Evolutionary conservation across 2,797 vertebrate genomes (phyloP).

Genomic region (Chaetodon trifasciatus): DNA sequence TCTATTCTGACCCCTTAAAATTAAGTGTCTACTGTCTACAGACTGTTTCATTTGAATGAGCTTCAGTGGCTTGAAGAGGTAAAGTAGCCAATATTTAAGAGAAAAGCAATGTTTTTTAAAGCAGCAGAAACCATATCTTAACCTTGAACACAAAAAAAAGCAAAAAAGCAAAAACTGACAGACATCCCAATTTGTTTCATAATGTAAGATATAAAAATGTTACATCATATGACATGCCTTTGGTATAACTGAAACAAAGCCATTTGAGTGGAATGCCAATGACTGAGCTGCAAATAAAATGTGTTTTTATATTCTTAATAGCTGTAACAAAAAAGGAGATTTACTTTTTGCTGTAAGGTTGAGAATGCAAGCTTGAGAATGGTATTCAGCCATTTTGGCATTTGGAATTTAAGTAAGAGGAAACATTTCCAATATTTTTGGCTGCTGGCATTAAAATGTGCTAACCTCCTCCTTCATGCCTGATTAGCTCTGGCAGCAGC

Average conservation of each 20-base stretch:
- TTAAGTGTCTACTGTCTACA: too few species aligned
- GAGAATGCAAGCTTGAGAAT: neutral
- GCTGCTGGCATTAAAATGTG: slow-evolving; percentile 39
- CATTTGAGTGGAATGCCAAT: neutral
- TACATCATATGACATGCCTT: neutral
- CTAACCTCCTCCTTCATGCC: slow-evolving; percentile 53
- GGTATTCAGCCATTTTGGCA: slow-evolving; percentile 31
- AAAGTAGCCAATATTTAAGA: too few species aligned
- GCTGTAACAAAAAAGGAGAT: neutral
- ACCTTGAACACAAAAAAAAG: neutral
- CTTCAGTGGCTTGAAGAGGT: too few species aligned
- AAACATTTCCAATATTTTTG: slow-evolving; percentile 43
- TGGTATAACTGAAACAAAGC: neutral
- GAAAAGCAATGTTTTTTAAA: too few species aligned
- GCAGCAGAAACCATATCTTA: neutral
- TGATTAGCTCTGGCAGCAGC: slow-evolving; percentile 64
- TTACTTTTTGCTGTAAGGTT: neutral
- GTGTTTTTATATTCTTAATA: neutral
- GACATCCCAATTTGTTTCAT: neutral
- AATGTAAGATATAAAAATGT: neutral
- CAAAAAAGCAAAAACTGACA: neutral
- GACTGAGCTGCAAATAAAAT: neutral
- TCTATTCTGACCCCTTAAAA: too few species aligned
- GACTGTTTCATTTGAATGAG: too few species aligned
- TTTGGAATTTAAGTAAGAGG: slow-evolving; percentile 30